Percentiles rank a stretch among this genome's conserved stretches.
These are phyloP conservation scores for Tribolium castaneum DNA, from an alignment of 1,140 invertebrate species.

Conservation along the genomic window DNA sequence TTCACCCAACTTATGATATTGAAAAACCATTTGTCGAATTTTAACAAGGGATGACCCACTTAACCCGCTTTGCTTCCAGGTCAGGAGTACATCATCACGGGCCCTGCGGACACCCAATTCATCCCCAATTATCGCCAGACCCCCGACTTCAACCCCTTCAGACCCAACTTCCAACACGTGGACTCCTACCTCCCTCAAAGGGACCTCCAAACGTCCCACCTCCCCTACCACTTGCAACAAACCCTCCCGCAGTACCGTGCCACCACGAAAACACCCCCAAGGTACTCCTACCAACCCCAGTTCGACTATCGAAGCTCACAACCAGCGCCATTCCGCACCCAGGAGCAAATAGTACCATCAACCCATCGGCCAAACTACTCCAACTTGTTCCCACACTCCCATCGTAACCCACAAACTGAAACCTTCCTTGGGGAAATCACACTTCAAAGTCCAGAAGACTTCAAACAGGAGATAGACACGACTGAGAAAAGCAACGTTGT, in stretches of 20 bases:
- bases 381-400: constrained; percentile 58
- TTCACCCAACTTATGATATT: no score
- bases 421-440: constrained; percentile 71
- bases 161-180: constrained; percentile 40
- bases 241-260: constrained; percentile 60
- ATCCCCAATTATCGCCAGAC: constrained; percentile 49
- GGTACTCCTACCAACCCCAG: constrained; percentile 41
- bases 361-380: constrained; percentile 60
- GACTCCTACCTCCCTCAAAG: constrained; percentile 46
- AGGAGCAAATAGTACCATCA: constrained; percentile 49
- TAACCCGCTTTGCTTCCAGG: constrained; percentile 23
- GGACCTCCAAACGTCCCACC: constrained; percentile 60
- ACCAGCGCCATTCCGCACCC: constrained; percentile 13
- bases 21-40: no score
- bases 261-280: constrained; percentile 38
- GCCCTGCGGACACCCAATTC: constrained; percentile 37
- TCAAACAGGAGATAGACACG: constrained; percentile 49
- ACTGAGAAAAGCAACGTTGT: constrained; percentile 1
- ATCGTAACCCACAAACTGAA: constrained; percentile 70
- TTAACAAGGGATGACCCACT: no score
- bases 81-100: constrained; percentile 51
- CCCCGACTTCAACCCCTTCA: constrained; percentile 36
- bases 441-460: constrained; percentile 68
- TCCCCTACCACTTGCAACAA: constrained; percentile 59
- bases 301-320: constrained; percentile 22